phyloP scores from a whole-genome alignment of 2,888 invertebrate genomes.

The Andrena chrysosceles region DNA sequence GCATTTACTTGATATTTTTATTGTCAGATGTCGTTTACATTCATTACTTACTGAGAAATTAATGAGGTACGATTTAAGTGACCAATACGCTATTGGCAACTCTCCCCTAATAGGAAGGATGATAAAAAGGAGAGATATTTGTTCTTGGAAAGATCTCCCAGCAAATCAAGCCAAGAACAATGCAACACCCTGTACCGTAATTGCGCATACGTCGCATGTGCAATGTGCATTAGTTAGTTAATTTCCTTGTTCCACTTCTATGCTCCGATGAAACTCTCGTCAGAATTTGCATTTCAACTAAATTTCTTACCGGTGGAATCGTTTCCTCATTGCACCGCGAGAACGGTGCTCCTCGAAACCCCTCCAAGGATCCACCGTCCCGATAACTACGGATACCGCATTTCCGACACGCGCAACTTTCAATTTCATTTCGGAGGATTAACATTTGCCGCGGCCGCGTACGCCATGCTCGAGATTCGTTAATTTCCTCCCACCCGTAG shows the following conservation, averaged over 20 bases:
- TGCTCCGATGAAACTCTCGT: conserved; percentile 5
- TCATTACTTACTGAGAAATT: too few species aligned
- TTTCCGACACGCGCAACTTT: background rate
- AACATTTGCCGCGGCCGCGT: background rate
- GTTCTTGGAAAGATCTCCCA: too few species aligned
- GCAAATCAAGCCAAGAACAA: background rate
- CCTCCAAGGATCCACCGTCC: background rate
- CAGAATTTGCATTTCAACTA: conserved; percentile 32
- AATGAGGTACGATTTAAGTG: too few species aligned
- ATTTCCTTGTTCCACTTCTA: conserved; percentile 24
- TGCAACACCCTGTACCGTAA: conserved; percentile 6
- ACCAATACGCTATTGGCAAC: too few species aligned
- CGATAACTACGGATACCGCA: background rate
- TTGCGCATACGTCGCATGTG: conserved; percentile 15
- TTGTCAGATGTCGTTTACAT: too few species aligned
- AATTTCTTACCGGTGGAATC: conserved; percentile 28
- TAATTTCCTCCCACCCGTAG: conserved; percentile 34
- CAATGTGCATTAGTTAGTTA: conserved; percentile 24
- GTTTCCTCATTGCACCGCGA: conserved; percentile 5
- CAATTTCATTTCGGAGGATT: background rate
- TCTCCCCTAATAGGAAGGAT: too few species aligned
- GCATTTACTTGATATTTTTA: too few species aligned
- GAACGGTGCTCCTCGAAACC: background rate
- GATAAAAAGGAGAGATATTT: too few species aligned
- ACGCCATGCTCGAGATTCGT: conserved; percentile 2